These are phyloP conservation scores for Cataglyphis cursor DNA, from an alignment of 2,888 invertebrate genomes.

Conservation along the genomic window DNA sequence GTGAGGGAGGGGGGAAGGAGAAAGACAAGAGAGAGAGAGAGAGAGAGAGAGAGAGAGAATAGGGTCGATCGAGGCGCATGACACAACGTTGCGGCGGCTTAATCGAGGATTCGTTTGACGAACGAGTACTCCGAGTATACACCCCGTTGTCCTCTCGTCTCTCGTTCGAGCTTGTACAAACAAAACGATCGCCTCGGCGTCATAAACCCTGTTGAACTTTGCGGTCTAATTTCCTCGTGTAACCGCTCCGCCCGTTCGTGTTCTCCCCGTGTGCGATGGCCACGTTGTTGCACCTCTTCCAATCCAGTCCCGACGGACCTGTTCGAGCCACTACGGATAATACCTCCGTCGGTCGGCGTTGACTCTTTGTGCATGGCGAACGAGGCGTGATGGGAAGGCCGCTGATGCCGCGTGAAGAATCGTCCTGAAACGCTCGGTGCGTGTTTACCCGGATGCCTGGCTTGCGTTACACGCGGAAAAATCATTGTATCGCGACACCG, in stretches of 20 bases:
- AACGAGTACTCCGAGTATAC: conserved; percentile 52
- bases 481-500: conserved; percentile 7
- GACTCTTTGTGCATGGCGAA: conserved; percentile 64
- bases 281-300: conserved; percentile 52
- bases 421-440: conserved; percentile 11
- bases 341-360: conserved; percentile 56
- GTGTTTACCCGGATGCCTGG: not conserved
- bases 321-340: conserved; percentile 53
- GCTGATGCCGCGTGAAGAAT: conserved; percentile 42
- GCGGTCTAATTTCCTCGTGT: conserved; percentile 81
- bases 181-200: conserved; percentile 80
- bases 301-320: conserved; percentile 19
- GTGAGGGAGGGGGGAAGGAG: not conserved
- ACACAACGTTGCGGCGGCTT: conserved; percentile 32
- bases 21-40: not conserved
- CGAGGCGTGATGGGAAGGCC: conserved; percentile 15
- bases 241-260: conserved; percentile 52
- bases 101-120: conserved; percentile 51
- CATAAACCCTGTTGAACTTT: conserved; percentile 78
- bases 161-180: conserved; percentile 72
- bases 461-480: not conserved
- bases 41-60: conserved; percentile 19
- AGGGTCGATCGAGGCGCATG: conserved; percentile 30
- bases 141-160: conserved; percentile 49
- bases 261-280: conserved; percentile 4